Conservation (phyloP, 2,888 invertebrate genomes). For the Drosophila setosimentum region DNA sequence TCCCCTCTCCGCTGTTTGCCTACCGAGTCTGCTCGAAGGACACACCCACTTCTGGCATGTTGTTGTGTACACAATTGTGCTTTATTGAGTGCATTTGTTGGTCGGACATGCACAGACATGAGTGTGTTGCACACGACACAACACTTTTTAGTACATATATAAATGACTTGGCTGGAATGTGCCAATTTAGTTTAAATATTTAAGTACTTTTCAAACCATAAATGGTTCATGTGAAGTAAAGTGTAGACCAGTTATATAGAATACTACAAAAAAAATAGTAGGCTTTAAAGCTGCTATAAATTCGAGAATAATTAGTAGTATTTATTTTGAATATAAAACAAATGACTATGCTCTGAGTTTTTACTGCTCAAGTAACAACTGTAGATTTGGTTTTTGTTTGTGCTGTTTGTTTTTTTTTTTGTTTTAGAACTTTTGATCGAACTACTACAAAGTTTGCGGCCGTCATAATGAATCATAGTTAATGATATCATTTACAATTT, state of each 20-base stretch:
- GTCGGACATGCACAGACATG: constrained; percentile 12
- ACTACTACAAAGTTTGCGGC: constrained; percentile 23
- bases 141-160: constrained; percentile 25
- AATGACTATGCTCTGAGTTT: too few relatives aligned
- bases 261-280: too few relatives aligned
- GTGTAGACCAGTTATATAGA: not conserved
- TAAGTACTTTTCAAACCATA: not conserved
- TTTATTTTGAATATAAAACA: not conserved
- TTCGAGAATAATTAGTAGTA: not conserved
- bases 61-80: constrained; percentile 2
- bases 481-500: constrained; percentile 74
- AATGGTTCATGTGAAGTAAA: not conserved
- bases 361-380: not conserved
- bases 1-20: not conserved
- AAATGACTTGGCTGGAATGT: constrained; percentile 47
- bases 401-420: not conserved
- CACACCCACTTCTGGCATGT: constrained; percentile 51
- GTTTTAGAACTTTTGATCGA: constrained; percentile 20
- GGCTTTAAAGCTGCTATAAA: too few relatives aligned
- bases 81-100: not conserved
- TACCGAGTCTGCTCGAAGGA: not conserved
- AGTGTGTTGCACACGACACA: constrained; percentile 1
- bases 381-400: not conserved
- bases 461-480: constrained; percentile 52
- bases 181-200: not conserved